Evolutionary conservation across 2,797 vertebrate genomes (phyloP).

Genomic region (Linurgus olivaceus): DNA sequence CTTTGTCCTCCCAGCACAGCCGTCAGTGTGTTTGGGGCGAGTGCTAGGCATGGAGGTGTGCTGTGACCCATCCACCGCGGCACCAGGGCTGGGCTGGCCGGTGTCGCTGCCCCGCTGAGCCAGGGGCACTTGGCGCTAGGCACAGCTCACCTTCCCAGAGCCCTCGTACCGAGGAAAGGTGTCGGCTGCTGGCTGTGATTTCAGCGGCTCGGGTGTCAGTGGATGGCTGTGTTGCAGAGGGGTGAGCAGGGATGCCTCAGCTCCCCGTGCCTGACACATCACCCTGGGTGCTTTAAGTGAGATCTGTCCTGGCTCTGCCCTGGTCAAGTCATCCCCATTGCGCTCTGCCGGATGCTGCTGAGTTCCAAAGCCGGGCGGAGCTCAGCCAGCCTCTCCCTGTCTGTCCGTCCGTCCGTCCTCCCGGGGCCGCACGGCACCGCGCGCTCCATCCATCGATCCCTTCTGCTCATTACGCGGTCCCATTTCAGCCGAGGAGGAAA

Average conservation of each 20-base stretch:
- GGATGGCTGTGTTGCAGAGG: neutral
- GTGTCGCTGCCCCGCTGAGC: accelerated
- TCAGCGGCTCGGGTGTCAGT: neutral
- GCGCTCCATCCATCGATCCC: neutral
- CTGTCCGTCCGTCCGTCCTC: neutral
- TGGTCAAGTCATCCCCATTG: accelerated
- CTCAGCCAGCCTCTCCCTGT: neutral
- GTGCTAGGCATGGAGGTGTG: neutral
- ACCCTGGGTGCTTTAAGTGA: accelerated
- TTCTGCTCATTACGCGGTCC: neutral
- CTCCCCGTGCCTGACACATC: too few relatives aligned
- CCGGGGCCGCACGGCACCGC: neutral
- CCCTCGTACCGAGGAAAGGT: neutral
- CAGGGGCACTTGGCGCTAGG: neutral
- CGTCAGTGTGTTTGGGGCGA: neutral
- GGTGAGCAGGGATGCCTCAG: neutral
- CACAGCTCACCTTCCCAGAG: neutral
- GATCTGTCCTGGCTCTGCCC: neutral
- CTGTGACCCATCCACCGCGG: accelerated
- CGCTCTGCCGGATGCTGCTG: accelerated
- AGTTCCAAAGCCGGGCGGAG: accelerated
- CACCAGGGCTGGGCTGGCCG: neutral
- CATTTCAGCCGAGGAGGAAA: neutral
- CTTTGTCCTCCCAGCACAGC: neutral
- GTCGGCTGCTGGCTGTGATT: neutral